These are phyloP conservation scores for Hemistola chrysoprasaria DNA, from an alignment of 2,888 invertebrate genomes.

Conservation along the genomic window DNA sequence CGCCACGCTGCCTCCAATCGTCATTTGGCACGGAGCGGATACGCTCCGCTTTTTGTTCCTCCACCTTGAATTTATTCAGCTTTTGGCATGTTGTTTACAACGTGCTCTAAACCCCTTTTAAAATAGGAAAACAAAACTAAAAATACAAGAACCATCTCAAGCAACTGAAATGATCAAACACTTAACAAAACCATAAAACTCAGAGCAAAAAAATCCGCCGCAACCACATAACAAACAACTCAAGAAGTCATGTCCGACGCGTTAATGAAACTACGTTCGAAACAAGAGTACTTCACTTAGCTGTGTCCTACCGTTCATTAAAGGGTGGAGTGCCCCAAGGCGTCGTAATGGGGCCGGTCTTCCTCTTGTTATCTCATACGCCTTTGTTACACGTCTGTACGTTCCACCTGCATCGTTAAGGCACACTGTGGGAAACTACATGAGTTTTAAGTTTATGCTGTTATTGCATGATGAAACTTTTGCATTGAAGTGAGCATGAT, in stretches of 20 bases:
- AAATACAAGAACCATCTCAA: background rate
- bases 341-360: constrained; percentile 62
- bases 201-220: background rate
- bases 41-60: constrained; percentile 33
- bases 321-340: constrained; percentile 56
- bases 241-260: constrained; percentile 40
- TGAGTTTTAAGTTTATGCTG: constrained; percentile 1
- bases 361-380: constrained; percentile 70
- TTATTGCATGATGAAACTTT: constrained; percentile 2
- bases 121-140: background rate
- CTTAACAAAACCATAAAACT: constrained; percentile 11
- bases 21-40: constrained; percentile 35
- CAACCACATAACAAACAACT: constrained; percentile 5
- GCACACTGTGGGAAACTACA: constrained; percentile 2
- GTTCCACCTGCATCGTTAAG: constrained; percentile 28
- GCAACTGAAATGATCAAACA: too few species aligned
- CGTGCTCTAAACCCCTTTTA: too few species aligned
- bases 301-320: constrained; percentile 54
- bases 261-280: constrained; percentile 45
- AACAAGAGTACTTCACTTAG: constrained; percentile 50
- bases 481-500: background rate
- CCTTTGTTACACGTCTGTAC: constrained; percentile 52
- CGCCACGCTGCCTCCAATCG: constrained; percentile 18
- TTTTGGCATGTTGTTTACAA: background rate
- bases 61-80: constrained; percentile 30